These are phyloP conservation scores for Caenorhabditis latens DNA, from an alignment of 1,140 invertebrate species.

Conservation along the genomic window DNA sequence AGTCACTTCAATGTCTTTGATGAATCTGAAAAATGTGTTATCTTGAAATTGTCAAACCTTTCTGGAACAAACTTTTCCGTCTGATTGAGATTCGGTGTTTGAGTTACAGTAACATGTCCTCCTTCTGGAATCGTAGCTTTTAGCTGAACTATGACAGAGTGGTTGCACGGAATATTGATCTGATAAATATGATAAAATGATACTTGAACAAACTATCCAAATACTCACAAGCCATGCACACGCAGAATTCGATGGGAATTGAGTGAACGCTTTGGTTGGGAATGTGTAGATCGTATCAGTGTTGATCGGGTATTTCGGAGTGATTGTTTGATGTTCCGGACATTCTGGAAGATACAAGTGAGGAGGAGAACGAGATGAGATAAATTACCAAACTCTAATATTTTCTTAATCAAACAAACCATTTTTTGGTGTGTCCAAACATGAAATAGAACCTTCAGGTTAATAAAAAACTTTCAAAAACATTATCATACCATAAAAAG, in stretches of 20 bases:
- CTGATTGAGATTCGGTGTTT: neutral
- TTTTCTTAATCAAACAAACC: too few relatives aligned
- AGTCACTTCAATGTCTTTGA: neutral
- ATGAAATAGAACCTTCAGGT: neutral
- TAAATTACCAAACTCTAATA: too few relatives aligned
- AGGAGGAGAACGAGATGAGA: neutral
- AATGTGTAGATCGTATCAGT: constrained; percentile 29
- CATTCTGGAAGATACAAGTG: neutral
- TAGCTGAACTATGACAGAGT: neutral
- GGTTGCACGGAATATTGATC: constrained; percentile 32
- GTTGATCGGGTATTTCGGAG: constrained; percentile 34
- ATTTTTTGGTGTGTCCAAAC: too few relatives aligned
- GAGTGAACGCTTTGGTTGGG: constrained; percentile 8
- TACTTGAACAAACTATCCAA: neutral
- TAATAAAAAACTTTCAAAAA: neutral
- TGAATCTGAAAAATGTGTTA: neutral
- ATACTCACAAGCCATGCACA: constrained; percentile 42
- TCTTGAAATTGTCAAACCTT: neutral
- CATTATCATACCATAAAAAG: neutral
- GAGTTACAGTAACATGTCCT: constrained; percentile 32
- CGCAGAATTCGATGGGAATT: constrained; percentile 18
- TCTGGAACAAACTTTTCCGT: neutral
- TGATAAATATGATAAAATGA: neutral
- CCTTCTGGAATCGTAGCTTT: constrained; percentile 36
- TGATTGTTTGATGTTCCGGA: constrained; percentile 23